Conservation (phyloP, 2,113 vertebrate genomes). For the Eclectus roratus region DNA sequence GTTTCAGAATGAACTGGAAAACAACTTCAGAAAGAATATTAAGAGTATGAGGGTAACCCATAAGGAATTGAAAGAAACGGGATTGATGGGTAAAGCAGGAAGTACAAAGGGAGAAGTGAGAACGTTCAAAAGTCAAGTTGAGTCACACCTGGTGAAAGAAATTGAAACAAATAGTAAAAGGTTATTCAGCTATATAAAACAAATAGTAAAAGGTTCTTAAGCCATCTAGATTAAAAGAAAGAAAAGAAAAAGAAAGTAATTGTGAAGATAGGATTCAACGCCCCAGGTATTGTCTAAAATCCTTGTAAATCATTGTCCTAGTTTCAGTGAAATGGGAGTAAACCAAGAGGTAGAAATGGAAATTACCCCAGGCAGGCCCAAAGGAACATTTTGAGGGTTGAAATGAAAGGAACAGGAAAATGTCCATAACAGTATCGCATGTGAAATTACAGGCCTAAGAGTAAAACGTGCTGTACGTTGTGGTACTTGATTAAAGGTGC, state of each 20-base stretch:
- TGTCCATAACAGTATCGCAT: background rate
- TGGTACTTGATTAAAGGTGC: background rate
- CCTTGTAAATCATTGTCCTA: background rate
- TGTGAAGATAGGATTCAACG: conserved; percentile 18
- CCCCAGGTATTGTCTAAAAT: background rate
- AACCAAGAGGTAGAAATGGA: background rate
- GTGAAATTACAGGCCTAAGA: background rate
- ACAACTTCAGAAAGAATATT: background rate
- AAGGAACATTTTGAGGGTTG: background rate
- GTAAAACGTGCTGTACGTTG: background rate
- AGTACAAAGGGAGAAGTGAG: background rate
- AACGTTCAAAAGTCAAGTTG: conserved; percentile 28
- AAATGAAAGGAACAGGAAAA: background rate
- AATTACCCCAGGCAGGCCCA: background rate
- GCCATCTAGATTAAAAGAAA: conserved; percentile 14
- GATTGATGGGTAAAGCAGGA: background rate
- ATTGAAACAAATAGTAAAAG: conserved; percentile 63
- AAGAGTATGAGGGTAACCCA: background rate
- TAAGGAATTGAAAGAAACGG: background rate
- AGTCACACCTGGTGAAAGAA: conserved; percentile 12
- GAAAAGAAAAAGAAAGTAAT: background rate
- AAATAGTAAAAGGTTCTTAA: conserved; percentile 45
- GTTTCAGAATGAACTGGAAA: background rate
- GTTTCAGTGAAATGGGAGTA: background rate
- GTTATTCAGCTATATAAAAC: conserved; percentile 45